Evolutionary conservation across 2,797 vertebrate species (phyloP).

Genomic region (Sebastes kiyomatsui): DNA sequence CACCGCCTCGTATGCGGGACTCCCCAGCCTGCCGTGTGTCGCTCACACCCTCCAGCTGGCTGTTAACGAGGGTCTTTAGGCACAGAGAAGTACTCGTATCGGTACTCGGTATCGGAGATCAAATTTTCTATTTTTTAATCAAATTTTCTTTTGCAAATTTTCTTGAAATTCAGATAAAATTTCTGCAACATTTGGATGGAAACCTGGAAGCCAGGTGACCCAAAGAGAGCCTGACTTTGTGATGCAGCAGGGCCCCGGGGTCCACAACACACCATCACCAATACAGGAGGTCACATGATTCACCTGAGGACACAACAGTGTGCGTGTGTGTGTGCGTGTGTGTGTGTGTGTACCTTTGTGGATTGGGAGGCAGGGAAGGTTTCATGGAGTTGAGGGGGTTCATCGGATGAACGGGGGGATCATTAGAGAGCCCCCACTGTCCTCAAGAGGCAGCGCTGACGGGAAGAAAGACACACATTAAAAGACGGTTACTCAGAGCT

Average conservation of each 20-base stretch:
- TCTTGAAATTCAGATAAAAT: background rate
- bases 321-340: conserved; percentile 9
- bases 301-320: conserved; percentile 35
- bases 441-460: conserved; percentile 55
- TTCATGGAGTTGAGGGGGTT: conserved; percentile 78
- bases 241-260: background rate
- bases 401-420: conserved; percentile 74
- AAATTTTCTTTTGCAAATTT: background rate
- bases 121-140: background rate
- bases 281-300: conserved; percentile 22
- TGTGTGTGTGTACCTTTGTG: conserved; percentile 67
- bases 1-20: too few species aligned
- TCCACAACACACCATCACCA: background rate
- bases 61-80: too few species aligned
- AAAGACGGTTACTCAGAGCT: conserved; percentile 42
- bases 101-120: too few species aligned
- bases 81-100: too few species aligned
- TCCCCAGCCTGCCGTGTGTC: too few species aligned
- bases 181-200: background rate
- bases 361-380: conserved; percentile 72
- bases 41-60: too few species aligned
- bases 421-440: conserved; percentile 73
- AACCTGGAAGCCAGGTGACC: background rate
- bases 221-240: background rate
- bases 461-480: conserved; percentile 16